Percentiles rank a stretch among this genome's conserved stretches.
phyloP scores from a whole-genome alignment of 2,888 invertebrate genomes.

The Idaea aversata region DNA sequence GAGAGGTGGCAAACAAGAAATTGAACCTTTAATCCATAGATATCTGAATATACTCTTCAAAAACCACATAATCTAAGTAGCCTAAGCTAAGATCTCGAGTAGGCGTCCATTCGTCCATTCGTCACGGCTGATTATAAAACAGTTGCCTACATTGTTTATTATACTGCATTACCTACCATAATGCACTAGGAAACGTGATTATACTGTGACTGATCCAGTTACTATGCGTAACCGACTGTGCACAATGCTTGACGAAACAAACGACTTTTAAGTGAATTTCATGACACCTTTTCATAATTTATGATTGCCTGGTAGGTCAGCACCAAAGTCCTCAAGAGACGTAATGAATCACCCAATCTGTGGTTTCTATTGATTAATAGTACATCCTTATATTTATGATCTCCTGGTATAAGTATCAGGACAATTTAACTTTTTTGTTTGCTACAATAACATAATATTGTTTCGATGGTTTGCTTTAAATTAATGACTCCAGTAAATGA shows the following conservation, averaged over 20 bases:
- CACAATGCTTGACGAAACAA: not conserved
- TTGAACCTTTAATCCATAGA: too few species aligned
- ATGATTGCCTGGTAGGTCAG: too few species aligned
- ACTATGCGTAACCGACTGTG: not conserved
- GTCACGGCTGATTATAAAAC: not conserved
- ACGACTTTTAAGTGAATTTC: not conserved
- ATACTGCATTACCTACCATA: conserved; percentile 10
- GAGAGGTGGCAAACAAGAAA: too few species aligned
- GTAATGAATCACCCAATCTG: too few species aligned
- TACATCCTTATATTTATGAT: too few species aligned
- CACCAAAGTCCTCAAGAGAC: too few species aligned
- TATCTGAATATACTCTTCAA: not conserved
- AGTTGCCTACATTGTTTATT: not conserved
- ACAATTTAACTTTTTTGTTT: too few species aligned
- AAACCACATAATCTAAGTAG: not conserved
- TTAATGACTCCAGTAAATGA: too few species aligned
- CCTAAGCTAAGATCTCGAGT: not conserved
- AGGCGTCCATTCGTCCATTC: not conserved
- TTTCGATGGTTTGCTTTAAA: too few species aligned
- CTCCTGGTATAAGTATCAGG: too few species aligned
- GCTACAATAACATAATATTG: too few species aligned
- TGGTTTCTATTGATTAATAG: too few species aligned
- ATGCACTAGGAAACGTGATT: conserved; percentile 26
- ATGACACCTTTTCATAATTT: not conserved
- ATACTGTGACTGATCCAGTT: conserved; percentile 24